A percentile compares a stretch with the other conserved stretches of the same genome.
phyloP scores from a whole-genome alignment of 2,113 vertebrate genomes.

The Ia io region DNA sequence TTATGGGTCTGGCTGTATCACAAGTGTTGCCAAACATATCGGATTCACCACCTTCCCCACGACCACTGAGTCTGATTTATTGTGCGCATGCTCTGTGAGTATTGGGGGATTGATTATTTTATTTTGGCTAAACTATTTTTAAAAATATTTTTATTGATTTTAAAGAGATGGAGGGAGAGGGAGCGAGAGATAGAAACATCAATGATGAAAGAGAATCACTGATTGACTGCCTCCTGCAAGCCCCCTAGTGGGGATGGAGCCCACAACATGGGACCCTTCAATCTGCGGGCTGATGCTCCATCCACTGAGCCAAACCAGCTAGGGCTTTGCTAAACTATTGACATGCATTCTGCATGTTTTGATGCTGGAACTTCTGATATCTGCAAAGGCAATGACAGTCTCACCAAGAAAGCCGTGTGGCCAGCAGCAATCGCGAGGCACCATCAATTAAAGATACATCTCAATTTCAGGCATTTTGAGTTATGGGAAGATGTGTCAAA shows the following conservation, averaged over 20 bases:
- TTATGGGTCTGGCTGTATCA: neutral
- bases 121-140: neutral
- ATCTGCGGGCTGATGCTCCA: no score
- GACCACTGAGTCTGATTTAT: neutral
- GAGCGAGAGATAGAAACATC: no score
- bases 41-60: neutral
- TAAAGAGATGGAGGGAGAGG: no score
- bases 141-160: no score
- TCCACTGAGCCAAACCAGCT: no score
- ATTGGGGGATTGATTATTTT: neutral
- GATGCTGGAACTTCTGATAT: neutral
- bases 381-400: neutral
- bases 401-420: neutral
- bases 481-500: neutral
- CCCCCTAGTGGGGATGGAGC: no score
- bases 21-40: neutral
- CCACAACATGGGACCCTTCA: no score
- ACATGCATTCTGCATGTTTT: neutral
- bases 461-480: neutral
- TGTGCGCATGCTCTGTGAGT: neutral
- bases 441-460: neutral
- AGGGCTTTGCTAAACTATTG: neutral
- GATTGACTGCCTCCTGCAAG: no score
- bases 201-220: no score
- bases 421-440: neutral